phyloP scores from a whole-genome alignment of 2,888 invertebrate species.

The Heliconius erato region DNA sequence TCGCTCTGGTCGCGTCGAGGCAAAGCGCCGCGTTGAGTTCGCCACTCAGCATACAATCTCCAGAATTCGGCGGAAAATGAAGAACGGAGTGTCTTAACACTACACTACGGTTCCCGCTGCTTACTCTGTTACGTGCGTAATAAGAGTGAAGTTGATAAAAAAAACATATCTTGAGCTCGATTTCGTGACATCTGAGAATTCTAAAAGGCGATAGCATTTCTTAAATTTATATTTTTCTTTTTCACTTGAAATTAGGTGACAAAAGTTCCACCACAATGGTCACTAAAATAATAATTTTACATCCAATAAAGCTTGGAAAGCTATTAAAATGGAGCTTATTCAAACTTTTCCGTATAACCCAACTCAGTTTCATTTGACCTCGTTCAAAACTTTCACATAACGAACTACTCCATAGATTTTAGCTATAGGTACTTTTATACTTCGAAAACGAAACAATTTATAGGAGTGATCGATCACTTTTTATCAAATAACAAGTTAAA shows the following conservation, averaged over 20 bases:
- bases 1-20: too few relatives aligned
- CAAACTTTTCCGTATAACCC: conserved; percentile 9
- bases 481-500: conserved; percentile 39
- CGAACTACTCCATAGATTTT: conserved; percentile 14
- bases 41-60: too few relatives aligned
- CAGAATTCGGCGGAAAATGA: too few relatives aligned
- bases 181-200: too few relatives aligned
- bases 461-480: conserved; percentile 56
- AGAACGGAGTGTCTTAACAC: too few relatives aligned
- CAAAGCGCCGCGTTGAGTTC: too few relatives aligned
- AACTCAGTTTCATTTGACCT: conserved; percentile 19
- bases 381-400: conserved; percentile 25
- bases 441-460: conserved; percentile 35
- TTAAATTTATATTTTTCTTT: too few relatives aligned
- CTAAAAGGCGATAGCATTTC: too few relatives aligned
- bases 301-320: background rate
- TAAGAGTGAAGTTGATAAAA: too few relatives aligned
- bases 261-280: background rate
- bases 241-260: background rate
- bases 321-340: conserved; percentile 13
- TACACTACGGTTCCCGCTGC: too few relatives aligned
- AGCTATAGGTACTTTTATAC: background rate
- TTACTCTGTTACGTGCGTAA: too few relatives aligned
- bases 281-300: conserved; percentile 13
- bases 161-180: too few relatives aligned